A percentile compares a stretch with the other conserved stretches of the same genome.
Conservation (phyloP, 2,888 invertebrate species). For the Acronicta leporina region DNA sequence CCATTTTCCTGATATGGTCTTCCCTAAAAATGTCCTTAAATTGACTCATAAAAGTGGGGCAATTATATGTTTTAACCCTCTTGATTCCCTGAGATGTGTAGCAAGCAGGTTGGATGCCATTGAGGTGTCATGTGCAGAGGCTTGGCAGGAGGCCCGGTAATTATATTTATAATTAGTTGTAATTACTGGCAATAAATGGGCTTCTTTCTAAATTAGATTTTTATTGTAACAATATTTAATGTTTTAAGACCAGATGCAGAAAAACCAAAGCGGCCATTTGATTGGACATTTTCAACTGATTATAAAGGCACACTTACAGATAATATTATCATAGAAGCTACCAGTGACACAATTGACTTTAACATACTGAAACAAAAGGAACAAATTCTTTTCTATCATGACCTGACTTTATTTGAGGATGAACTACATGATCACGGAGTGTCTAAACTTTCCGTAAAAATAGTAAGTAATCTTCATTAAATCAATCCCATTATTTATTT, state of each 20-base stretch:
- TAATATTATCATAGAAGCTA: slow-evolving; percentile 89
- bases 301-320: slow-evolving; percentile 95
- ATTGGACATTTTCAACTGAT: slow-evolving; percentile 99
- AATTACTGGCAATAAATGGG: no score
- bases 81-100: slow-evolving; percentile 96
- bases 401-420: slow-evolving; percentile 98
- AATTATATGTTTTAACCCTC: slow-evolving; percentile 94
- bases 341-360: slow-evolving; percentile 94
- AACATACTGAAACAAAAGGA: slow-evolving; percentile 96
- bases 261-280: slow-evolving; percentile 96
- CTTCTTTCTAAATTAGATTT: no score
- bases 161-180: slow-evolving; percentile 4
- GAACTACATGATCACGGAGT: slow-evolving; percentile 99
- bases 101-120: slow-evolving; percentile 92
- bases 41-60: slow-evolving; percentile 92
- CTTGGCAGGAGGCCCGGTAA: slow-evolving; percentile 97
- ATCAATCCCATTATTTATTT: neutral
- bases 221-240: slow-evolving; percentile 22
- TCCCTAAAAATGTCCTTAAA: slow-evolving; percentile 95
- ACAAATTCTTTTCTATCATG: slow-evolving; percentile 97
- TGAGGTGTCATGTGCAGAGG: slow-evolving; percentile 96
- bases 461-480: slow-evolving; percentile 91
- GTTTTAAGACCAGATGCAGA: slow-evolving; percentile 91
- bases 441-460: slow-evolving; percentile 96
- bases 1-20: slow-evolving; percentile 99